A percentile compares a stretch with the other conserved stretches of the same genome.
Evolutionary conservation across 2,113 vertebrate genomes (phyloP).

Genomic region (Vombatus ursinus): DNA sequence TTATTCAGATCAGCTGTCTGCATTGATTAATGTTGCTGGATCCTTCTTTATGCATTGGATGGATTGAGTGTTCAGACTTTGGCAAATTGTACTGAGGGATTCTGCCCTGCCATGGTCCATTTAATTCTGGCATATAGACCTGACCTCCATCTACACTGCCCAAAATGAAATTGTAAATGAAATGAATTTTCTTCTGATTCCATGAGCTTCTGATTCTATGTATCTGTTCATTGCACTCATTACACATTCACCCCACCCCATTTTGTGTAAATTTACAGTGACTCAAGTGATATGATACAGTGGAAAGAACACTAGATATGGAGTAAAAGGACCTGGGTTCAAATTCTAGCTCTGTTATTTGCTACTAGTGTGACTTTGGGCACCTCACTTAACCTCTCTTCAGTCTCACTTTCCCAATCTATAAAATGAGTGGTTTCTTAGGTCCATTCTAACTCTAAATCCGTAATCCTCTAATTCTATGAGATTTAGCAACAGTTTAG

Average conservation of each 20-base stretch:
- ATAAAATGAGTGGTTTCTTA: not conserved
- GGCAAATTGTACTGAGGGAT: constrained; percentile 29
- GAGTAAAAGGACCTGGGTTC: not conserved
- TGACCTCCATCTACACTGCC: not conserved
- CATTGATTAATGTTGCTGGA: not conserved
- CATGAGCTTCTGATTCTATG: not conserved
- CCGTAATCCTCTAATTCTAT: not conserved
- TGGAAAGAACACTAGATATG: not conserved
- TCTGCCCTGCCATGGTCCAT: not conserved
- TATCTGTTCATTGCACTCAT: not conserved
- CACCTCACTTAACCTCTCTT: not conserved
- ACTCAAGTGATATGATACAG: not conserved
- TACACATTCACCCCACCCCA: not conserved
- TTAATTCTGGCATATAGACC: not conserved
- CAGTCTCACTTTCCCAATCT: not conserved
- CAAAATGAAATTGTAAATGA: not conserved
- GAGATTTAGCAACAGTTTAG: not conserved
- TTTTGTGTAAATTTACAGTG: not conserved
- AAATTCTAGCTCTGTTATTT: not conserved
- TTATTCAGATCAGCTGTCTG: not conserved
- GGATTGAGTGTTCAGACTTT: not conserved
- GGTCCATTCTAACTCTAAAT: not conserved
- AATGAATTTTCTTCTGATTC: not conserved
- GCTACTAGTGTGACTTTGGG: not conserved
- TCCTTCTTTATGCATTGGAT: not conserved